Percentiles rank a stretch among this genome's conserved stretches.
Conservation (phyloP, 2,888 invertebrate species). For the Scaptomyza parva region DNA sequence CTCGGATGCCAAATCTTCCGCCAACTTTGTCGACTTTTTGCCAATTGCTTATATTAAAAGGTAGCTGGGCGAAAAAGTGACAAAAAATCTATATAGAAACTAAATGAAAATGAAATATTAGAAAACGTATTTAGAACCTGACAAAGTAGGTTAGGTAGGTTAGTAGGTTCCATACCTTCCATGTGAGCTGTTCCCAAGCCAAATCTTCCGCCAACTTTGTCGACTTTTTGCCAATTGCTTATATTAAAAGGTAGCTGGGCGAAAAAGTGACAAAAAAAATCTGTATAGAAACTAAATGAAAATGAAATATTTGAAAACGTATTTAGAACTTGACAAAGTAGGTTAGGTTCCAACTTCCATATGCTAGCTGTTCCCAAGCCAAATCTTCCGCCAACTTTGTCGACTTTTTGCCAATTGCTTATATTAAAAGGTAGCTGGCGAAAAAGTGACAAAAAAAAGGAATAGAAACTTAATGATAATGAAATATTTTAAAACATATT, state of each 20-base stretch:
- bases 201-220: conserved; percentile 66
- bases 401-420: conserved; percentile 29
- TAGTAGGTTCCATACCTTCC: no score
- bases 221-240: conserved; percentile 29
- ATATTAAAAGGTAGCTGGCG: conserved; percentile 16
- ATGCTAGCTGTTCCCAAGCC: no score
- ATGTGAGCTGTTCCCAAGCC: no score
- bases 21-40: conserved; percentile 36
- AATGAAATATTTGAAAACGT: conserved; percentile 1
- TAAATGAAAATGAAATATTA: not conserved
- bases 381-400: conserved; percentile 66
- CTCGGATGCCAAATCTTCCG: conserved; percentile 74
- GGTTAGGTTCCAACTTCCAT: no score
- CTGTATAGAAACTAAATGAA: not conserved
- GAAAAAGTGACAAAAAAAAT: conserved; percentile 18
- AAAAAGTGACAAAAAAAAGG: conserved; percentile 18
- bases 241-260: conserved; percentile 16
- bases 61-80: conserved; percentile 11
- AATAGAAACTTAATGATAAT: not conserved
- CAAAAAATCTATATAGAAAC: no score
- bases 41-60: conserved; percentile 24
- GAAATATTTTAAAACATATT: not conserved
- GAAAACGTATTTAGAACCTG: conserved; percentile 37
- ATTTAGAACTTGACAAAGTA: conserved; percentile 49
- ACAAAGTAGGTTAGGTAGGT: no score